Evolutionary conservation across 2,888 invertebrate genomes (phyloP).

Genomic region (Pterobdella sp.): DNA sequence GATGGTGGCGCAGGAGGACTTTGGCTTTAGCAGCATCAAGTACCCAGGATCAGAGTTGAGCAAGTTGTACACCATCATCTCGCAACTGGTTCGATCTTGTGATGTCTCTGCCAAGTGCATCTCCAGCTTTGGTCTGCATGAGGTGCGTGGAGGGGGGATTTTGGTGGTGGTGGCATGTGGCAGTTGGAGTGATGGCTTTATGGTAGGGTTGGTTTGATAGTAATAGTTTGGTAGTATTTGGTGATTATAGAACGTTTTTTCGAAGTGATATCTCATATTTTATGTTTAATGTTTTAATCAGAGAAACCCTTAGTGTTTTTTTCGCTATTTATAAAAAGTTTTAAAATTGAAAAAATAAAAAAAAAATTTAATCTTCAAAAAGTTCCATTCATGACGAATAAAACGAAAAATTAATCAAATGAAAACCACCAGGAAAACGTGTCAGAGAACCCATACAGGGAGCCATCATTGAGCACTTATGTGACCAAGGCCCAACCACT

Average conservation of each 20-base stretch:
- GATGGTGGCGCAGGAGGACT: conserved; percentile 81
- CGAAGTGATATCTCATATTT: too few species aligned
- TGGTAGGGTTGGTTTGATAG: too few species aligned
- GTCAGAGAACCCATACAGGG: conserved; percentile 46
- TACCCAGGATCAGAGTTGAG: conserved; percentile 90
- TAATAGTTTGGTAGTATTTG: too few species aligned
- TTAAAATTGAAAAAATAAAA: too few species aligned
- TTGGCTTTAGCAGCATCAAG: conserved; percentile 82
- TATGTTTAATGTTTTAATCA: too few species aligned
- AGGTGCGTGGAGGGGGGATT: background rate
- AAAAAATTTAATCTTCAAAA: too few species aligned
- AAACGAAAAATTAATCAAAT: too few species aligned
- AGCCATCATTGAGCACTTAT: conserved; percentile 50
- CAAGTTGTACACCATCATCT: conserved; percentile 84
- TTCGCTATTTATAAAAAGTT: too few species aligned
- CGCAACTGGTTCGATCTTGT: conserved; percentile 80
- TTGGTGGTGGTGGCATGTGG: background rate
- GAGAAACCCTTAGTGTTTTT: too few species aligned
- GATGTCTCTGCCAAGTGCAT: conserved; percentile 64
- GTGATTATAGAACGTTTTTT: too few species aligned
- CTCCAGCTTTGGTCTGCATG: conserved; percentile 33
- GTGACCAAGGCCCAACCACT: conserved; percentile 65
- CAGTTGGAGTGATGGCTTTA: background rate
- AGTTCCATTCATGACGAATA: too few species aligned
- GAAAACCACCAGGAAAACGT: conserved; percentile 42